phyloP scores from a whole-genome alignment of 2,888 invertebrate genomes.

The Tipula unca region DNA sequence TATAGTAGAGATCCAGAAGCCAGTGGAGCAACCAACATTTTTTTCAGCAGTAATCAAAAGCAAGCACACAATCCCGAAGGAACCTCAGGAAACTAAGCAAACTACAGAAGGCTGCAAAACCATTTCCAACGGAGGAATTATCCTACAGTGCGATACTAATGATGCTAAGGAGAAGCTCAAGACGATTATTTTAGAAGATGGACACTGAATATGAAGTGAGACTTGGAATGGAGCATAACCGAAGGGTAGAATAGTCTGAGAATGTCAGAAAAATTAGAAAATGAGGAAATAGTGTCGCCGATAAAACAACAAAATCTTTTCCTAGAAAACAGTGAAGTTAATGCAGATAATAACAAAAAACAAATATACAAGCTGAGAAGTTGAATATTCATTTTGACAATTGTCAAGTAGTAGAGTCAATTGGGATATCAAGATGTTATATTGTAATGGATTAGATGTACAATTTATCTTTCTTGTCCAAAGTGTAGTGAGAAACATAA shows the following conservation, averaged over 20 bases:
- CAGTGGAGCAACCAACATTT: too few relatives aligned
- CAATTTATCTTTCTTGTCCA: not conserved
- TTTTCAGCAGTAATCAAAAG: too few relatives aligned
- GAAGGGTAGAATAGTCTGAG: not conserved
- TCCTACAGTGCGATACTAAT: not conserved
- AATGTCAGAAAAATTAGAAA: too few relatives aligned
- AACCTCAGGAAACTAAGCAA: too few relatives aligned
- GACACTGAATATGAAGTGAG: not conserved
- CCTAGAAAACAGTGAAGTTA: not conserved
- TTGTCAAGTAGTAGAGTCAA: not conserved
- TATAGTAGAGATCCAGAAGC: too few relatives aligned
- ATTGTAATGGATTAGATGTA: not conserved
- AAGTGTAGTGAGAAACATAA: not conserved
- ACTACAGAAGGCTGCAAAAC: not conserved
- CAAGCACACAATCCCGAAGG: too few relatives aligned
- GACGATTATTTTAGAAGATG: not conserved
- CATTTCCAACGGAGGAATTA: not conserved
- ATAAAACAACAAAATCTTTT: not conserved
- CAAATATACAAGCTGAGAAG: not conserved
- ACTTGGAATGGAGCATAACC: not conserved
- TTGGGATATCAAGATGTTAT: not conserved
- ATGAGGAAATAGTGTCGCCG: not conserved
- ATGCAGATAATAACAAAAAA: not conserved
- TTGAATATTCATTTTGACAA: not conserved
- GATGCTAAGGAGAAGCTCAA: too few relatives aligned